Evolutionary conservation across 2,888 invertebrate species (phyloP), one percentile per base, ranked within the genome.

Genomic region (Chymomyza caudatula): DNA sequence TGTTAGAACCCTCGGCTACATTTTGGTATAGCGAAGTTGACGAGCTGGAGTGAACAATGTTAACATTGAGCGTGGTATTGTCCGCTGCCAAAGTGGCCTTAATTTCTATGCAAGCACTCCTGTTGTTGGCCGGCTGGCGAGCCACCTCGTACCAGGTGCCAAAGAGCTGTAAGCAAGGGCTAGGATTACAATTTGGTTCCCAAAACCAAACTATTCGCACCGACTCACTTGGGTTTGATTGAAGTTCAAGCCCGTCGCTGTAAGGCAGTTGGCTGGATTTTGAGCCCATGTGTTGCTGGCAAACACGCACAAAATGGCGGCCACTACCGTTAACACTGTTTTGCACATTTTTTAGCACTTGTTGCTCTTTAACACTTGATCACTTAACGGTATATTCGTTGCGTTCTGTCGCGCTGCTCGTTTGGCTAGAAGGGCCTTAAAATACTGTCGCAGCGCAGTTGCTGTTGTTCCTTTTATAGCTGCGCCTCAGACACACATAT

Each of bases 71-170:
- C 1, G 72, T 71, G 1, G 0, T 52, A 11, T 74, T 69, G 44
- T 76, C 68, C 4, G 15, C 1, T 3, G 15, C 13, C 25, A 78
- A 20, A 2, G 11, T 8, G 1, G 17, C 47, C 2, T 0, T 2
- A 55, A 69, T 51, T 4, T 51, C 42, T 55, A 72, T 20, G 67
- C 82, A 83, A 20, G 68, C 67, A 1, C 52, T 13, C 22, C 53
- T 63, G 6, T 37, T 37, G 2, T 64, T 69, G 3, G 62, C 63
- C 0, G 87, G 86, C 60, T 76, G 74, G 20, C 82, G 82, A 0
- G 76, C 76, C 37, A 85, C 13, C 55, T 85, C 83, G 23, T 44
- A 13, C 85, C 85, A 85, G 0, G 0, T 52, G 5, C 70, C 83
- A 11, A 43, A 4, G 4, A 76, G 44, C 85, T 85, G 58, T 42